These are phyloP conservation scores for Neomicropteryx cornuta DNA, from an alignment of 1,140 invertebrate species.

Conservation along the genomic window DNA sequence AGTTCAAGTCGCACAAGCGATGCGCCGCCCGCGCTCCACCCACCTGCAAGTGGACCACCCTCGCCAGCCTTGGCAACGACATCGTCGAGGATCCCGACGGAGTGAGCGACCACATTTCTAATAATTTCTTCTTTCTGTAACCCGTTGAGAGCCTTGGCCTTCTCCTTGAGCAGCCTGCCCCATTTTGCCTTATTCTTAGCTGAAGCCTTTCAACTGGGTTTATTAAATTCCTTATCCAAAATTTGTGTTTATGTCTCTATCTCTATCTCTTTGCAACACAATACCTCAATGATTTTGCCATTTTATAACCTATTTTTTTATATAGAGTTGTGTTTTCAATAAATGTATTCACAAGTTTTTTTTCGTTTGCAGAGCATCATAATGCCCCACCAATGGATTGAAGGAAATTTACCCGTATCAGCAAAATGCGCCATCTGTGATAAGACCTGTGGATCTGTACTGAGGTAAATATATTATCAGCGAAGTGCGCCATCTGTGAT, in stretches of 20 bases:
- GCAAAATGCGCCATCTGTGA: slow-evolving; percentile 91
- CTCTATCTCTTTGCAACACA: too few species aligned
- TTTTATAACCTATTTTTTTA: too few species aligned
- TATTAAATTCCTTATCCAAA: too few species aligned
- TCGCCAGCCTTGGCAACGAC: slow-evolving; percentile 84
- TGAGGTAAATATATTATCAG: slow-evolving; percentile 54
- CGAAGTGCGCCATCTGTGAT: not conserved
- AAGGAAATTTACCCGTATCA: slow-evolving; percentile 91
- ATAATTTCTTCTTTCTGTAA: too few species aligned
- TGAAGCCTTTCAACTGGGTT: too few species aligned
- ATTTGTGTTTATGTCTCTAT: too few species aligned
- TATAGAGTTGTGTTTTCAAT: not conserved
- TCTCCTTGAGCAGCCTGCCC: too few species aligned
- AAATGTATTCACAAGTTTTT: not conserved
- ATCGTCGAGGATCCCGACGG: slow-evolving; percentile 89
- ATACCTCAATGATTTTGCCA: too few species aligned
- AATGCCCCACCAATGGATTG: slow-evolving; percentile 97
- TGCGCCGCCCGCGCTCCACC: slow-evolving; percentile 85
- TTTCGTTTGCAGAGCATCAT: slow-evolving; percentile 63
- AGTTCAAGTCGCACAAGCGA: slow-evolving; percentile 91
- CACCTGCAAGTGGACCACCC: slow-evolving; percentile 95
- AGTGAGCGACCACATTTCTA: slow-evolving; percentile 49
- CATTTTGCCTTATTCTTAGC: too few species aligned
- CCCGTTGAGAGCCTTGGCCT: too few species aligned
- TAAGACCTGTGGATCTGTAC: slow-evolving; percentile 91